Conservation (phyloP, 2,888 invertebrate genomes). For the Limnephilus auricula region DNA sequence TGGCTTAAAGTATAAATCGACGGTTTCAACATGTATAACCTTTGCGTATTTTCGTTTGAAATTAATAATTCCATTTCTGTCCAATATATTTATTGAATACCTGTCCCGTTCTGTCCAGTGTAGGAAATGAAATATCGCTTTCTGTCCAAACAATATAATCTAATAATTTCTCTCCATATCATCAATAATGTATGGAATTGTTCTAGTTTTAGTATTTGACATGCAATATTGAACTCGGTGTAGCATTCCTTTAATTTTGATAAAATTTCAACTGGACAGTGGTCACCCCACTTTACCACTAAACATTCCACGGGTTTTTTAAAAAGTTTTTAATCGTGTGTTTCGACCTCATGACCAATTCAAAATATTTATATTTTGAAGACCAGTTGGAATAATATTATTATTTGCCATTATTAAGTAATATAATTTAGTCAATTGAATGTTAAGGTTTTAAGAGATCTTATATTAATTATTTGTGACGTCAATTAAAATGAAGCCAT, state of each 20-base stretch:
- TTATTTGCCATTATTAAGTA: conserved; percentile 18
- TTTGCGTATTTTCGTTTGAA: neutral
- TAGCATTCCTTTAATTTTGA: neutral
- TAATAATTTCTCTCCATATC: neutral
- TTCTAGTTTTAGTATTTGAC: neutral
- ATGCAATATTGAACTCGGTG: neutral
- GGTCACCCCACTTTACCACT: neutral
- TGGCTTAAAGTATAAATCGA: neutral
- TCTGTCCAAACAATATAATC: neutral
- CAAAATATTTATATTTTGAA: neutral
- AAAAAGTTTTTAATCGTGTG: neutral
- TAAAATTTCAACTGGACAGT: neutral
- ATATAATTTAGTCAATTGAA: conserved; percentile 14
- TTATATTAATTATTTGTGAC: conserved; percentile 16
- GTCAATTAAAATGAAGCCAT: conserved; percentile 27
- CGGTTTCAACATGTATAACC: too few relatives aligned
- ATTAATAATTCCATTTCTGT: neutral
- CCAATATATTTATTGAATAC: neutral
- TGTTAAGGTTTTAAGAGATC: neutral
- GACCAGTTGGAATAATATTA: neutral
- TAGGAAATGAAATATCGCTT: neutral
- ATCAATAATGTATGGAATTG: neutral
- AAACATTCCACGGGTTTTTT: neutral
- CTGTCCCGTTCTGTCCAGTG: neutral
- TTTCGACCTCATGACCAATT: neutral